Conservation (phyloP, 2,888 invertebrate genomes). For the Scaptodrosophila latifasciaeformis region DNA sequence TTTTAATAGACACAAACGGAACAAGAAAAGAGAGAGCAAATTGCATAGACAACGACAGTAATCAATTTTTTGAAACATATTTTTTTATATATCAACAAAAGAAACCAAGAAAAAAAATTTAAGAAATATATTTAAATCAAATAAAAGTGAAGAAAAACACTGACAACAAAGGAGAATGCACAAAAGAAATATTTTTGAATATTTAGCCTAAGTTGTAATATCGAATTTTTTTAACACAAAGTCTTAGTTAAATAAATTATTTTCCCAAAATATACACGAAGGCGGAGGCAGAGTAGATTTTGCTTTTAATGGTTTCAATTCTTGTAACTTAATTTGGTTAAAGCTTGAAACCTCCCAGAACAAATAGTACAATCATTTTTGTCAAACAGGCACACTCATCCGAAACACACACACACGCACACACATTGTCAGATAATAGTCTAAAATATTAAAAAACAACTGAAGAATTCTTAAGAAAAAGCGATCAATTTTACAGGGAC, state of each 20-base stretch:
- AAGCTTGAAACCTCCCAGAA: slow-evolving; percentile 60
- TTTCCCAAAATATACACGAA: too few relatives aligned
- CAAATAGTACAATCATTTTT: slow-evolving; percentile 66
- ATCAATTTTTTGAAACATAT: slow-evolving; percentile 56
- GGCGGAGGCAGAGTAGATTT: too few relatives aligned
- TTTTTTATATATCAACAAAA: slow-evolving; percentile 46
- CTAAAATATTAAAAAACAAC: slow-evolving; percentile 12
- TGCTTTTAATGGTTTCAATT: slow-evolving; percentile 55
- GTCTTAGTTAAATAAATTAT: slow-evolving; percentile 17
- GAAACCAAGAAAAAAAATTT: background rate
- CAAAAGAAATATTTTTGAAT: slow-evolving; percentile 41
- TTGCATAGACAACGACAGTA: slow-evolving; percentile 27
- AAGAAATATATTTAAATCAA: too few relatives aligned
- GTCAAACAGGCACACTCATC: slow-evolving; percentile 58
- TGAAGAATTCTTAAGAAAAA: slow-evolving; percentile 3
- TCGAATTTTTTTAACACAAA: background rate
- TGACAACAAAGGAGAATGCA: slow-evolving; percentile 36
- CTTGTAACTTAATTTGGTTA: slow-evolving; percentile 47
- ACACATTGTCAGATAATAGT: background rate
- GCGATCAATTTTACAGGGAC: slow-evolving; percentile 50
- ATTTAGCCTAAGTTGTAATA: slow-evolving; percentile 52
- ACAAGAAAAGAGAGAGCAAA: too few relatives aligned
- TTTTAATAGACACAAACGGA: slow-evolving; percentile 30
- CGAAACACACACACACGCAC: slow-evolving; percentile 2
- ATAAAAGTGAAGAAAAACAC: background rate